Base-by-base conservation (phyloP, 2,113 vertebrate genomes). In the Coturnix japonica region DNA sequence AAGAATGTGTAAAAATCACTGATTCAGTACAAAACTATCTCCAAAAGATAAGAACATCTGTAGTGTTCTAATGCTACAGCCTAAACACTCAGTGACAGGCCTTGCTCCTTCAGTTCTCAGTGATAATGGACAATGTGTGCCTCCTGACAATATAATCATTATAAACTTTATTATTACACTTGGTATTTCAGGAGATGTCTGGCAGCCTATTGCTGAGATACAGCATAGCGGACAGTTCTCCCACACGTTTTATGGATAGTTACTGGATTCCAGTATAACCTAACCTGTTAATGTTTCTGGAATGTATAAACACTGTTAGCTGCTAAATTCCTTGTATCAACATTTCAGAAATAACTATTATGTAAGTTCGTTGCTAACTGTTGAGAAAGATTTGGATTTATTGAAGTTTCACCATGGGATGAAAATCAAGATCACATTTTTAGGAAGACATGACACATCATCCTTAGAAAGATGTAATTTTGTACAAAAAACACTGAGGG, bases 231-330 rank as follows among this genome's bases (percentile, higher is more conserved):
- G 80, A 74, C 22, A 80, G 35, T 15, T 89, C 91, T 93, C 95
- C 93, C 96, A 93, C 95, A 85, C 33, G 35, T 86, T 78, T 87
- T 33, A 75, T 31, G 90, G 75, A n/a, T 93, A 92, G 91, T 96
- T 93, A 92, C 94, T 75, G 72, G 95, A 93, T 97, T 97, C 97
- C 92, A 81, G 96, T 87, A 84, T 31, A 96, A 92, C 91, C 91
- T 94, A 93, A 96, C 96, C 96, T 96, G 93, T 91, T 97, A 95
- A 96, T 90, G 82, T 93, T 95, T 95, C 92, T 95, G 97, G 97
- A 98, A 98, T 97, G 97, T 85, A 95, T 96, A 97, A 97, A 98
- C 97, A 97, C 71, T 91, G 94, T 80, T 81, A 94, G 96, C 91
- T 59, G 84, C 95, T 81, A 49, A 77, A 73, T 82, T 96, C 93